A percentile compares a stretch with the other conserved stretches of the same genome.
Conservation (phyloP, 2,113 vertebrate species). For the Callopanchax toddi region DNA sequence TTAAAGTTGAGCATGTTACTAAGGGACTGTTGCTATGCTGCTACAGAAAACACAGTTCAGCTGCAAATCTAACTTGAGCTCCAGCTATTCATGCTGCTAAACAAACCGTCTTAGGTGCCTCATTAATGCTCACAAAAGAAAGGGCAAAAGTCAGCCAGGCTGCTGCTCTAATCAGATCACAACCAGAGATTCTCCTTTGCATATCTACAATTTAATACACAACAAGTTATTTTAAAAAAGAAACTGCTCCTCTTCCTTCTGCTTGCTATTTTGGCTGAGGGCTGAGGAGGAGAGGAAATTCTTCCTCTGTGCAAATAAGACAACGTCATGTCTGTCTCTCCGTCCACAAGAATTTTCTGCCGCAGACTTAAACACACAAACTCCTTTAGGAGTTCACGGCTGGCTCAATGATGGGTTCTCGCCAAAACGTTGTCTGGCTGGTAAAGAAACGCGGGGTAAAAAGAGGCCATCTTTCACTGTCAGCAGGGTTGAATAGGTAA, state of each 20-base stretch:
- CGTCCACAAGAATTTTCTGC: slow-evolving; percentile 64
- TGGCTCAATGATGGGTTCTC: slow-evolving; percentile 13
- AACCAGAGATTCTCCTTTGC: neutral
- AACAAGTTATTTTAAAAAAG: neutral
- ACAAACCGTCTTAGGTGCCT: slow-evolving; percentile 19
- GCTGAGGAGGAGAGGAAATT: slow-evolving; percentile 41
- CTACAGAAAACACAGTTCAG: slow-evolving; percentile 26
- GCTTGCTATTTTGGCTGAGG: neutral
- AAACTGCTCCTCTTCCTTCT: slow-evolving; percentile 3
- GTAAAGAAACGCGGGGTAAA: slow-evolving; percentile 39
- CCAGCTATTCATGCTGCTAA: slow-evolving; percentile 1
- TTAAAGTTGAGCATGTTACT: slow-evolving; percentile 17
- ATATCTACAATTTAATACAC: neutral
- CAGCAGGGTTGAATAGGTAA: slow-evolving; percentile 18
- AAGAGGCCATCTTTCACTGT: slow-evolving; percentile 22
- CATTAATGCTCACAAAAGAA: slow-evolving; percentile 29
- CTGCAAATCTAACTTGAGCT: slow-evolving; percentile 17
- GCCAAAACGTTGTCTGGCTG: slow-evolving; percentile 50
- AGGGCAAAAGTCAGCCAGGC: neutral
- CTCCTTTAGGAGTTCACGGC: slow-evolving; percentile 19
- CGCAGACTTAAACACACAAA: slow-evolving; percentile 13
- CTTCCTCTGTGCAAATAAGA: slow-evolving; percentile 56
- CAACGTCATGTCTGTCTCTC: slow-evolving; percentile 66
- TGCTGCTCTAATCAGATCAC: neutral
- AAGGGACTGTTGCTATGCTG: slow-evolving; percentile 51